Evolutionary conservation across 2,113 vertebrate species (phyloP).

Genomic region (Erythrolamprus reginae): DNA sequence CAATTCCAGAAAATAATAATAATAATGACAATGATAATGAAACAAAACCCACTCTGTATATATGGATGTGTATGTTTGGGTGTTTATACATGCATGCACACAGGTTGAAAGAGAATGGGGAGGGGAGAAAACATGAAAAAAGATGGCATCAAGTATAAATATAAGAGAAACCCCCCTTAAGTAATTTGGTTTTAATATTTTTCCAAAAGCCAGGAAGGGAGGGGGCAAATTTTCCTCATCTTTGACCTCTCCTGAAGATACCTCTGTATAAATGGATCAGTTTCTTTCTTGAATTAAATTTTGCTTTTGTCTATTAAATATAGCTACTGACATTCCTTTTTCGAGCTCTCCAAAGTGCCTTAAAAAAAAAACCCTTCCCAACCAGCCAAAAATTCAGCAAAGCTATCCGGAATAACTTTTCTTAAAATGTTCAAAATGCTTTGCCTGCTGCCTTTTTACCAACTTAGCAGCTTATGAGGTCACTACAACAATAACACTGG

Average conservation of each 20-base stretch:
- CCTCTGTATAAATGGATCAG: not conserved
- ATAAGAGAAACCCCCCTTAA: not conserved
- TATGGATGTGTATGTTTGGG: not conserved
- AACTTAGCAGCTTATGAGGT: not conserved
- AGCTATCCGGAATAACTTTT: not conserved
- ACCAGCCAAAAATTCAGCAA: not conserved
- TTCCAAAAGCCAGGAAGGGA: not conserved
- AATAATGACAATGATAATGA: not conserved
- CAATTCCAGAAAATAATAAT: not conserved
- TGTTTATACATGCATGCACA: not conserved
- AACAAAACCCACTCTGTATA: not conserved
- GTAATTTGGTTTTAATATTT: not conserved
- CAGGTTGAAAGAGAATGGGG: not conserved
- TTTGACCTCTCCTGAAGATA: not conserved
- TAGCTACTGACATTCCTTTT: not conserved
- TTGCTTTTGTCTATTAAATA: not conserved
- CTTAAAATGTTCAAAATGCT: not conserved
- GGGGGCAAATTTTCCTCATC: not conserved
- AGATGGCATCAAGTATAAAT: not conserved
- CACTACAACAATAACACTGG: not conserved
- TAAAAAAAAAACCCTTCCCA: not conserved
- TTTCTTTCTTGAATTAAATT: not conserved
- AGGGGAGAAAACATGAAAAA: not conserved
- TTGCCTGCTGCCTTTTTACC: not conserved
- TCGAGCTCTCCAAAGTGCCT: not conserved